A percentile compares a stretch with the other conserved stretches of the same genome.
Conservation (phyloP, 2,113 vertebrate species). For the Rhabdornis inornatus region DNA sequence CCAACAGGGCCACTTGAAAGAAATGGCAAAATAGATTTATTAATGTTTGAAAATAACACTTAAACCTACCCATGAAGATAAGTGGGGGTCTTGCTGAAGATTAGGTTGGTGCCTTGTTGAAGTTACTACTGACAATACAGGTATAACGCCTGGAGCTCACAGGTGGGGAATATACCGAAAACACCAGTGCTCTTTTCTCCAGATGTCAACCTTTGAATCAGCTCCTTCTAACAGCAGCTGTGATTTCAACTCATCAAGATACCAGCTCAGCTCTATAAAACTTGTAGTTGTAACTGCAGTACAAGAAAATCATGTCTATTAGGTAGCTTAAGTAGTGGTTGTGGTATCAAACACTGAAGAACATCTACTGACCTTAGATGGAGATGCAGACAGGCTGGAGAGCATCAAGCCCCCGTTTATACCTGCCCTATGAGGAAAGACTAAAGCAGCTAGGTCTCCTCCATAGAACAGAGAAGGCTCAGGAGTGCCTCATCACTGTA, state of each 20-base stretch:
- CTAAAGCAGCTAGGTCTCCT: neutral
- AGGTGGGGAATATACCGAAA: neutral
- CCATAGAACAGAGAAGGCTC: neutral
- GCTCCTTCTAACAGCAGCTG: neutral
- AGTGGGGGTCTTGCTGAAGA: neutral
- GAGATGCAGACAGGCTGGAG: neutral
- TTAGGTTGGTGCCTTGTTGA: neutral
- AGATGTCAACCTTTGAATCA: neutral
- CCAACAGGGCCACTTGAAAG: neutral
- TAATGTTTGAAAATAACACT: neutral
- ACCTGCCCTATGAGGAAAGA: neutral
- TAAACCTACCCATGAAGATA: neutral
- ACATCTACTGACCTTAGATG: neutral
- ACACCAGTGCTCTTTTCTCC: neutral
- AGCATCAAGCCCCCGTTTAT: neutral
- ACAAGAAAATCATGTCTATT: neutral
- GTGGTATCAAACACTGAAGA: neutral
- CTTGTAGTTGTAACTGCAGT: neutral
- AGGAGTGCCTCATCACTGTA: neutral
- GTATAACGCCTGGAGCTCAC: neutral
- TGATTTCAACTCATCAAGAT: neutral
- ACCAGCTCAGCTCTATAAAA: neutral
- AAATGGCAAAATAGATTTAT: neutral
- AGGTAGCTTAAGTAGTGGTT: neutral
- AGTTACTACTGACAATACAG: neutral